Percentiles rank a stretch among this genome's conserved stretches.
These are phyloP conservation scores for Teleiodes luculella DNA, from an alignment of 2,888 invertebrate genomes.

Conservation along the genomic window DNA sequence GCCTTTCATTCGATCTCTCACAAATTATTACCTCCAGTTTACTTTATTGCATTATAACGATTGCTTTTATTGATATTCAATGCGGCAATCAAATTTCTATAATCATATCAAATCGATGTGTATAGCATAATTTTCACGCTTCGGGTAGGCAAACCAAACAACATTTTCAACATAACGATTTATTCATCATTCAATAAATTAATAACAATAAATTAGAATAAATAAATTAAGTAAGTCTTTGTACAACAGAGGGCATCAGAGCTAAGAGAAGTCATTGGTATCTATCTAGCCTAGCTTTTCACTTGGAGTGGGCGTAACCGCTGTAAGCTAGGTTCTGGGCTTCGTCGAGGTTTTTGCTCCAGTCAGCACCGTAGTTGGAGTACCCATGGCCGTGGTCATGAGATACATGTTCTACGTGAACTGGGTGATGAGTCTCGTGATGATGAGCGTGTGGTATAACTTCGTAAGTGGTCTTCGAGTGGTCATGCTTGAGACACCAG, in stretches of 20 bases:
- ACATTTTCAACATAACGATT: constrained; percentile 40
- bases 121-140: neutral
- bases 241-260: constrained; percentile 55
- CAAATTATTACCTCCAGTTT: neutral
- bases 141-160: neutral
- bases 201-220: constrained; percentile 59
- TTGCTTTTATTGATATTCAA: neutral
- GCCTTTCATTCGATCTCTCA: neutral
- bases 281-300: constrained; percentile 29
- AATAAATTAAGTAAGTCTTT: constrained; percentile 66
- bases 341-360: constrained; percentile 80
- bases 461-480: constrained; percentile 68
- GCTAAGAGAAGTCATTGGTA: constrained; percentile 30
- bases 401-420: constrained; percentile 72
- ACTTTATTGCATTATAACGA: neutral
- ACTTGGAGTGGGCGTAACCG: constrained; percentile 74
- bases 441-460: constrained; percentile 68
- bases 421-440: constrained; percentile 81
- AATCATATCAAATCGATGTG: neutral
- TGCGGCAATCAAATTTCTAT: neutral
- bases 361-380: constrained; percentile 60
- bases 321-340: constrained; percentile 85
- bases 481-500: constrained; percentile 65
- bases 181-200: constrained; percentile 55
- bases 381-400: constrained; percentile 50